These are phyloP conservation scores for Bacillus rossius DNA, from an alignment of 1,140 invertebrate genomes.

Conservation along the genomic window DNA sequence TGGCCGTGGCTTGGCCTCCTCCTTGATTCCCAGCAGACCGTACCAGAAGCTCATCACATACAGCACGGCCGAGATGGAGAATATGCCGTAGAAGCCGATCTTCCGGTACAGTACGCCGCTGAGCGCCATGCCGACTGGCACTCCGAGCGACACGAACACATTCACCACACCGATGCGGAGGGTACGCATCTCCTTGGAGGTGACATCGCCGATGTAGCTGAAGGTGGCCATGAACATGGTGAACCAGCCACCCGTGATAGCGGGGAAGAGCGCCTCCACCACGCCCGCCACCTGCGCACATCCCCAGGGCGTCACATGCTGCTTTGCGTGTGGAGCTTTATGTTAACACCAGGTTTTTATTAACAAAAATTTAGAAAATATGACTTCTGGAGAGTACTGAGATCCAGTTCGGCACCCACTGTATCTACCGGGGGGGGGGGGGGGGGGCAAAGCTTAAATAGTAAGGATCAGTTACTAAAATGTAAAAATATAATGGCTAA, in stretches of 20 bases:
- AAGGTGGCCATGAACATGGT: slow-evolving; percentile 87
- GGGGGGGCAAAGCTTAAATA: too few relatives aligned
- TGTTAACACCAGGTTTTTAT: too few relatives aligned
- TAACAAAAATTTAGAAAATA: too few relatives aligned
- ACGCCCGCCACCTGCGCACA: slow-evolving; percentile 49
- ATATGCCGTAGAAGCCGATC: slow-evolving; percentile 75
- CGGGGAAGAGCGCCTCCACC: slow-evolving; percentile 68
- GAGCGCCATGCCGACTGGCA: slow-evolving; percentile 70
- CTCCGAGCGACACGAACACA: slow-evolving; percentile 70
- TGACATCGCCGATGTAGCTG: slow-evolving; percentile 84
- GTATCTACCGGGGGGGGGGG: too few relatives aligned
- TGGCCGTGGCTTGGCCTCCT: slow-evolving; percentile 31
- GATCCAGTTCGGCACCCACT: too few relatives aligned
- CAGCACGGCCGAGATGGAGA: slow-evolving; percentile 61
- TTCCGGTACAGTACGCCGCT: slow-evolving; percentile 62
- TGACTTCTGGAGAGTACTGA: too few relatives aligned
- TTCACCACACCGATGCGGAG: slow-evolving; percentile 78
- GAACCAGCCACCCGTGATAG: slow-evolving; percentile 77
- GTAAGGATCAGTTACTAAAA: too few relatives aligned
- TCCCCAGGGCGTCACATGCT: too few relatives aligned
- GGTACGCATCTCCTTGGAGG: slow-evolving; percentile 71
- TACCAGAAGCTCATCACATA: slow-evolving; percentile 70
- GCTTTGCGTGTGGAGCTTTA: too few relatives aligned
- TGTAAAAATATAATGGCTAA: too few relatives aligned
- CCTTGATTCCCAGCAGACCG: slow-evolving; percentile 55